Evolutionary conservation across 2,888 invertebrate species (phyloP), one percentile per base, ranked within the genome.

Genomic region (Frankliniella fusca): DNA sequence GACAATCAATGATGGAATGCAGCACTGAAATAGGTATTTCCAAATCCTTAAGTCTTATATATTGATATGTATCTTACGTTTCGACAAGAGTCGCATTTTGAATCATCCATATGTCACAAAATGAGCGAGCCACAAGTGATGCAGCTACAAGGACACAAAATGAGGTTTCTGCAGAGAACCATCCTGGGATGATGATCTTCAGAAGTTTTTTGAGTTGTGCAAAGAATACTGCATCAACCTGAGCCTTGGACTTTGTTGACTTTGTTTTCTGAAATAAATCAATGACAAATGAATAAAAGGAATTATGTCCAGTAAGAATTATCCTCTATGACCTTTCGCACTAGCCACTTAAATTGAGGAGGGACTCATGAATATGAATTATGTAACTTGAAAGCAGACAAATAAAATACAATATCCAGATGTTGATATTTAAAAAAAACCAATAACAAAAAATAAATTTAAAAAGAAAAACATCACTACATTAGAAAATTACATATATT

Each of bases 31-130:
- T 49, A 9, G 18, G 7, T 82, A 5, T 82, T 70, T 48, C 11
- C 11, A 12, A 3, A 38, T 38, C 38, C 80, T 20, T 38, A 83
- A 27, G 9, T 27, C 49, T 8, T 3, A 65, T 82, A 54, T 61
- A 83, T 27, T 80, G 79, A 5, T 23, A 83, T 65, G 18, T 50
- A 48, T 65, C 89, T 89, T 88, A 94, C 95, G 95, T 96, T 91
- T 99, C 99, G 85, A 99, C 93, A 82, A 94, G 91, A 2, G 99
- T 99, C 18, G 96, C 95, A 87, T 95, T 96, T 86, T 96, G 94
- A 85, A 99, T 99, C 90, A 99, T 93, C 97, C 98, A 99, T 82
- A 99, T 91, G 89, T 99, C 99, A 87, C 98, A 98, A 85, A 97
- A 91, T 0, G 99, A 98, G 85, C 98, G 91, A 3, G 95, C 93